phyloP scores from a whole-genome alignment of 2,797 vertebrate genomes.

The Perdix hodgsoniae region DNA sequence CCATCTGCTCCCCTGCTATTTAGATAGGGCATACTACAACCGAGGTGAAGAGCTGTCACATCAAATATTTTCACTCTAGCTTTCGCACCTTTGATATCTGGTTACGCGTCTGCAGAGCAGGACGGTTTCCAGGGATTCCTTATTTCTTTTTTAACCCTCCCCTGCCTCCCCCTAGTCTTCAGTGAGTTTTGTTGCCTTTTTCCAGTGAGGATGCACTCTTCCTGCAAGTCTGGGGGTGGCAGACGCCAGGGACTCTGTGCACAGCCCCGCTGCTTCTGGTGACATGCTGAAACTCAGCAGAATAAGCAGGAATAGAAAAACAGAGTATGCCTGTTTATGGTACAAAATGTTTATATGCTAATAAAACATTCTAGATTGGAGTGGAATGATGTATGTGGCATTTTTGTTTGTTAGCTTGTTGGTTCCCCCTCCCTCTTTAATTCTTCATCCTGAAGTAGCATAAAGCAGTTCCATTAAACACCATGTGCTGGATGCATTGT shows the following conservation, averaged over 20 bases:
- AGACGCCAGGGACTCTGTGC: not conserved
- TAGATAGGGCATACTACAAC: slow-evolving; percentile 73
- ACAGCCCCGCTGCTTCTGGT: not conserved
- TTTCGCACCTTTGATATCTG: slow-evolving; percentile 73
- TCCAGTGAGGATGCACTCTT: not conserved
- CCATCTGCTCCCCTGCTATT: slow-evolving; percentile 80
- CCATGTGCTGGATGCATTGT: not conserved
- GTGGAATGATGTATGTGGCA: not conserved
- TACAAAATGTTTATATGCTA: not conserved
- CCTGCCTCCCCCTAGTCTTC: accelerated
- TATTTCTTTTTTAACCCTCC: slow-evolving; percentile 52
- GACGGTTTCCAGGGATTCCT: slow-evolving; percentile 57
- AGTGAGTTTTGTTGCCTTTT: not conserved
- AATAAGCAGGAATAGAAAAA: not conserved
- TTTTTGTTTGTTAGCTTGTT: not conserved
- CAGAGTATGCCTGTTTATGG: not conserved
- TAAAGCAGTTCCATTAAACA: not conserved
- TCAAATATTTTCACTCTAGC: slow-evolving; percentile 76
- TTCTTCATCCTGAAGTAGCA: not conserved
- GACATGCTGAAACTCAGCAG: not conserved
- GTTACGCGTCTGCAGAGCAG: slow-evolving; percentile 55
- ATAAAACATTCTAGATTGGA: not conserved
- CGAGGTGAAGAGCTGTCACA: slow-evolving; percentile 80
- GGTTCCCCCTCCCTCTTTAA: not conserved
- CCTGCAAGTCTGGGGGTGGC: not conserved